Base-by-base conservation (phyloP, 2,113 vertebrate species). In the Etheostoma cragini region DNA sequence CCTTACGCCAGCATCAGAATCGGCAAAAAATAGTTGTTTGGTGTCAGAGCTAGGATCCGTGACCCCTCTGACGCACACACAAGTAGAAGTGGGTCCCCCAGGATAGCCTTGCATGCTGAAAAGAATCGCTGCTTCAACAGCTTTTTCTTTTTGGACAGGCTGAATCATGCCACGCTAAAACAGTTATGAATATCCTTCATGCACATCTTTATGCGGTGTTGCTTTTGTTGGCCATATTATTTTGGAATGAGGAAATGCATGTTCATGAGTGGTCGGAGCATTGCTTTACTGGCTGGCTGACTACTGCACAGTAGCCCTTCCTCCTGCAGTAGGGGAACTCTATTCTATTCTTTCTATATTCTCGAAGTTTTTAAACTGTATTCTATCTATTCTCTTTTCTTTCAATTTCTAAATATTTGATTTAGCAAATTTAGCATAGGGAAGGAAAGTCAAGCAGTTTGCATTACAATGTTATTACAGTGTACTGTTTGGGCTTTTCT, bases 1-100 rank as follows among this genome's bases (percentile, higher is more conserved):
- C 71, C 83, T 69, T 61, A 78, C 61, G 71, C 66, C 76, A 82
- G 87, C 88, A 76, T 80, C 26, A 22, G 76, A 70, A 91, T 93
- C 94, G 90, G 92, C 92, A 93, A 69, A 91, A 94, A 88, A 78
- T 16, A 30, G 33, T 83, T 16, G 57, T 79, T 87, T 46, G 63
- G 69, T 78, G 84, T 86, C 76, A 83, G 85, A 81, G 69, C 38
- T 52, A 8, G 57, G 74, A 70, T 69, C 56, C 35, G 45, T 82
- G 87, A 91, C 57, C 85, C 75, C 72, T 56, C 38, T 77, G 80
- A 76, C 14, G 67, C 80, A 64, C 17, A 15, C 56, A 53, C 17
- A 73, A 42, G 24, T 68, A 72, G 14, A 8, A 46, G 33, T 22
- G 53, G 46, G 24, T 74, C 80, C 78, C 62, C 57, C 24, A 11